Evolutionary conservation across 2,113 vertebrate genomes (phyloP).

Genomic region (Heterocephalus glaber): DNA sequence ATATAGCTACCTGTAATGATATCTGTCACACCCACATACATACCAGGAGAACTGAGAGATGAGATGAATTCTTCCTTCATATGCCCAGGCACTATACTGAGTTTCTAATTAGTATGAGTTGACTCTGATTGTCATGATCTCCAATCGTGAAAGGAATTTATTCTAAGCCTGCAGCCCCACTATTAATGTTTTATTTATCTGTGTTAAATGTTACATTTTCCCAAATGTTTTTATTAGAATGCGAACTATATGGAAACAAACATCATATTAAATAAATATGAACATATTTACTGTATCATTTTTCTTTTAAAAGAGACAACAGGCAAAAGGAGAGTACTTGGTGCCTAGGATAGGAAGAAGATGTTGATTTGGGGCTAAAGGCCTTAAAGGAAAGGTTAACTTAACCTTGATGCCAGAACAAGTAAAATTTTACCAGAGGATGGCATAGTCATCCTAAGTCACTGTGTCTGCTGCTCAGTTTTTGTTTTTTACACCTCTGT

Average conservation of each 20-base stretch:
- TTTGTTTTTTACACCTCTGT: conserved; percentile 62
- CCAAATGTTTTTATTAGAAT: conserved; percentile 53
- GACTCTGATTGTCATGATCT: not conserved
- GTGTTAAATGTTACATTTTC: conserved; percentile 39
- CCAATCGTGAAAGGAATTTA: not conserved
- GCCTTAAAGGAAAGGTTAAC: not conserved
- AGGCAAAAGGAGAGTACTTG: not conserved
- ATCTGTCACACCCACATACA: too few species aligned
- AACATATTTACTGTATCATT: conserved; percentile 55
- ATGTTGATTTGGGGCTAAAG: not conserved
- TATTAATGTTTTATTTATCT: conserved; percentile 61
- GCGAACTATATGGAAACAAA: conserved; percentile 69
- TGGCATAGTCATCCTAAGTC: not conserved
- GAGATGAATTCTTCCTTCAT: not conserved
- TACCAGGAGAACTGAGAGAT: not conserved
- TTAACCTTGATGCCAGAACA: conserved; percentile 28
- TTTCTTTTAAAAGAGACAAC: not conserved
- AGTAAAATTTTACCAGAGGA: conserved; percentile 11
- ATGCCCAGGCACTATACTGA: not conserved
- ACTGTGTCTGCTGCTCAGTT: conserved; percentile 31
- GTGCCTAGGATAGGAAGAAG: not conserved
- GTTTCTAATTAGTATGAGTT: not conserved
- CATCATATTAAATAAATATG: conserved; percentile 62
- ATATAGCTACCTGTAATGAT: not conserved
- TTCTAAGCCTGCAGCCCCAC: not conserved